Conservation (phyloP, 64 coral and sea anemone species). For the Actinia equina region DNA sequence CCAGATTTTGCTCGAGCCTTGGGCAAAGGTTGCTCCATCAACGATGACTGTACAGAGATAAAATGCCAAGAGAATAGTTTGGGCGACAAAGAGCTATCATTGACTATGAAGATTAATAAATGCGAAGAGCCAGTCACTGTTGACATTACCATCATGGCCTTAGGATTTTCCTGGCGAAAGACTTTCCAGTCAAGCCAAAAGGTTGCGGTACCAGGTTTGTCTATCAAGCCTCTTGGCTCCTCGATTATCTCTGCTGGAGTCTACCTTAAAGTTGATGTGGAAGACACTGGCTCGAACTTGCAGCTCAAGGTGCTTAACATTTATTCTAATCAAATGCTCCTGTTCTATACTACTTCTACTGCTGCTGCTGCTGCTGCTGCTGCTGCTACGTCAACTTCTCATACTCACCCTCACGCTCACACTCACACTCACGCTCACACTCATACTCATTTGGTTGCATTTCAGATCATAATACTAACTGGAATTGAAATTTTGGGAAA, state of each 20-base stretch:
- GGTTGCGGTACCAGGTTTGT: not conserved
- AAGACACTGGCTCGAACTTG: not conserved
- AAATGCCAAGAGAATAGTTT: not conserved
- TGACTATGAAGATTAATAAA: slow-evolving; percentile 18
- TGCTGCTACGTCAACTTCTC: no score
- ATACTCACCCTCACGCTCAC: no score
- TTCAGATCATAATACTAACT: slow-evolving; percentile 31
- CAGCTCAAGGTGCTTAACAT: slow-evolving; percentile 11
- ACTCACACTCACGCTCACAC: no score
- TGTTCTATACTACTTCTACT: no score
- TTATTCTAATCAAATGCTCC: no score
- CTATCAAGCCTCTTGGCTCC: not conserved
- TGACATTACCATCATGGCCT: not conserved
- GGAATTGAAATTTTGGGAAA: not conserved
- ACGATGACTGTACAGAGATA: slow-evolving; percentile 3
- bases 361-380: no score
- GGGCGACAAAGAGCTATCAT: not conserved
- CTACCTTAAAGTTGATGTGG: not conserved
- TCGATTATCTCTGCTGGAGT: not conserved
- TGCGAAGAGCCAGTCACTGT: slow-evolving; percentile 15
- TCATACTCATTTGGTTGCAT: not conserved
- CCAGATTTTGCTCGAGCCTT: not conserved
- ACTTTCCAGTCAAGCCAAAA: not conserved
- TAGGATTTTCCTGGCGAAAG: not conserved
- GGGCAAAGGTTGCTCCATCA: slow-evolving; percentile 2